Conservation (phyloP, 1,140 invertebrate genomes). For the Procambarus virginalis region DNA sequence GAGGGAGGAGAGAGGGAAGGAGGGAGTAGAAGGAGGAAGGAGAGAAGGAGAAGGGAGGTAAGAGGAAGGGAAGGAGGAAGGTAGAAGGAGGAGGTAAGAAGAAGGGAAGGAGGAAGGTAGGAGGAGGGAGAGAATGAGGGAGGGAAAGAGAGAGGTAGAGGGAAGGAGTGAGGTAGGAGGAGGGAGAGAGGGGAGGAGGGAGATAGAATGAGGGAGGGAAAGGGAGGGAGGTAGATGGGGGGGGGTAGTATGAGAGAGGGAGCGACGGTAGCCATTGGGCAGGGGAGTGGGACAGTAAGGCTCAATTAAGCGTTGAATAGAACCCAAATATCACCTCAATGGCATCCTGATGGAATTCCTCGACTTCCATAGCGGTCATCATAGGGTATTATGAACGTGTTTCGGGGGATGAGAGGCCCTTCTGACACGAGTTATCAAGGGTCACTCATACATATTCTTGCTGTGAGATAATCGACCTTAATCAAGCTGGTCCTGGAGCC, state of each 20-base stretch:
- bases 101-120: too few species aligned
- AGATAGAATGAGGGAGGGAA: conserved; percentile 45
- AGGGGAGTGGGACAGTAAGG: conserved; percentile 47
- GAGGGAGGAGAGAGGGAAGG: not conserved
- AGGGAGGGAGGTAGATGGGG: conserved; percentile 29
- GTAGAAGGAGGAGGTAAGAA: too few species aligned
- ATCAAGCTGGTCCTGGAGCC: conserved; percentile 6
- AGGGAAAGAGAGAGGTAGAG: too few species aligned
- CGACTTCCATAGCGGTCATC: conserved; percentile 65
- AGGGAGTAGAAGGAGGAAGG: conserved; percentile 28
- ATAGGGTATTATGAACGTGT: conserved; percentile 62
- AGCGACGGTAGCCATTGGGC: conserved; percentile 6
- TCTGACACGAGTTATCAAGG: conserved; percentile 20
- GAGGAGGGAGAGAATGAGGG: too few species aligned
- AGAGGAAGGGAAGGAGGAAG: conserved; percentile 15
- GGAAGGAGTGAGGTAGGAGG: too few species aligned
- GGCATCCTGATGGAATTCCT: conserved; percentile 67
- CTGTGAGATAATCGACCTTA: conserved; percentile 33
- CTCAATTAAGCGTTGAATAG: conserved; percentile 68
- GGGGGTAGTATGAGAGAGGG: conserved; percentile 22
- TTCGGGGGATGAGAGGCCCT: conserved; percentile 31
- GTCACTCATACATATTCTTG: conserved; percentile 30
- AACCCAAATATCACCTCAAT: conserved; percentile 67
- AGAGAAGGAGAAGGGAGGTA: conserved; percentile 27
- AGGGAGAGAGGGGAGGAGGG: not conserved